A percentile compares a stretch with the other conserved stretches of the same genome.
Evolutionary conservation across 2,113 vertebrate species (phyloP).

Genomic region (Pelecanoides urinatrix): DNA sequence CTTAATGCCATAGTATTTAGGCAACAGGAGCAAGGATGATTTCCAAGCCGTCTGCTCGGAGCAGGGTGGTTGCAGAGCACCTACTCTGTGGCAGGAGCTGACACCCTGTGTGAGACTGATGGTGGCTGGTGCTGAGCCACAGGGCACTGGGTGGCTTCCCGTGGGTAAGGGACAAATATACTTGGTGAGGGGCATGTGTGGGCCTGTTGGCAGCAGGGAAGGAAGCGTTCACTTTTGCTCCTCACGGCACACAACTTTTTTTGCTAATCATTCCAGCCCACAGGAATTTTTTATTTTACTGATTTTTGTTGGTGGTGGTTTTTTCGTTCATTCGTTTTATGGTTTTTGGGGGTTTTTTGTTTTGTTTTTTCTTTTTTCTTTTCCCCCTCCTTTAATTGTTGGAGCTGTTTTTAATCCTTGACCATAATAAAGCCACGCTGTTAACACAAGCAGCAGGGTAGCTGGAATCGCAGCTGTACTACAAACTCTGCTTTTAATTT

Average conservation of each 20-base stretch:
- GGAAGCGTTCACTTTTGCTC: constrained; percentile 6
- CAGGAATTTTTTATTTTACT: constrained; percentile 27
- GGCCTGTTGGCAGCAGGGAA: neutral
- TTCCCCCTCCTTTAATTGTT: constrained; percentile 12
- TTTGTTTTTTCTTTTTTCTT: neutral
- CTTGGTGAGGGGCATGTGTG: neutral
- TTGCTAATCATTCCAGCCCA: constrained; percentile 27
- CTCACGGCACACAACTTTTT: neutral
- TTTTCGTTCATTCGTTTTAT: neutral
- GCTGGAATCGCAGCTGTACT: constrained; percentile 41
- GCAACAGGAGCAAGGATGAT: constrained; percentile 18
- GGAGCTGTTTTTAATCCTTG: constrained; percentile 57
- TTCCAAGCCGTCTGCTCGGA: constrained; percentile 39
- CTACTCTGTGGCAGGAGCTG: constrained; percentile 40
- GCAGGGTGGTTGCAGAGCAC: neutral
- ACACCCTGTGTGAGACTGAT: neutral
- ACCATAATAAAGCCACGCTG: constrained; percentile 61
- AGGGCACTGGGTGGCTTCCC: neutral
- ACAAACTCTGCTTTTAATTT: constrained; percentile 61
- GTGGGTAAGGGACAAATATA: neutral
- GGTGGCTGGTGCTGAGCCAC: neutral
- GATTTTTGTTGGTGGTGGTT: constrained; percentile 10
- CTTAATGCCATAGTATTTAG: neutral
- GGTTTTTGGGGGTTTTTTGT: neutral
- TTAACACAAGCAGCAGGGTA: constrained; percentile 48